Evolutionary conservation across 2,888 invertebrate genomes (phyloP), one percentile per base, ranked within the genome.

Genomic region (Unio delphinus): DNA sequence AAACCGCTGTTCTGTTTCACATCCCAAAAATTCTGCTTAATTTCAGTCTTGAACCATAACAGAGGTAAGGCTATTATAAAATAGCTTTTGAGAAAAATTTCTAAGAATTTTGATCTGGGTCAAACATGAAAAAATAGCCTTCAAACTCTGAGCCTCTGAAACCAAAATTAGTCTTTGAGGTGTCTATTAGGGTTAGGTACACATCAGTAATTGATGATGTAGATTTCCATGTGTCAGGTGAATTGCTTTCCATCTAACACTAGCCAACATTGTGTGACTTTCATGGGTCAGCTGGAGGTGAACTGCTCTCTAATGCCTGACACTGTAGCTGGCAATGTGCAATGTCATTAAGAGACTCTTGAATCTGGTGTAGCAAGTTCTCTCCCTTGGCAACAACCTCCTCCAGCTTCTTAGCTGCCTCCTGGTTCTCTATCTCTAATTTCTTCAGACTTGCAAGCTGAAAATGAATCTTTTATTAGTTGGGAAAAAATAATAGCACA

Each of bases 371-470:
- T 56, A 98, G 90, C 1, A 98, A 90, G 28, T 93, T 92, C 90
- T 98, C 97, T 0, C 98, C 98, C 89, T 94, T 93, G 63, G 93
- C 92, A 0, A 98, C 97, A 23, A 96, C 93, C 90, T 93, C 91
- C 88, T 96, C 95, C 56, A 98, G 91, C 81, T 94, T 93, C 81
- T 95, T 94, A 0, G 97, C 96, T 6, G 97, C 95, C 82, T 97
- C 96, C 88, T 96, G 95, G 90, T 98, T 98, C 87, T 98, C 97
- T 57, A 93, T 93, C 88, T 98, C 98, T 63, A 98, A 91, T 65
- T 94, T 80, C 67, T 82, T 80, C 61, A 90, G 68, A 69, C 86
- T 86, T 5, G 83, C 82, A 64, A 86, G 74, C 88, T 90, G 82
- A 61, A 76, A 73, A 45, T 65, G n/a, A 34, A 55, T 26, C 11